Percentiles rank a stretch among this genome's conserved stretches.
Evolutionary conservation across 2,888 invertebrate species (phyloP).

Genomic region (Electrophaes corylata): DNA sequence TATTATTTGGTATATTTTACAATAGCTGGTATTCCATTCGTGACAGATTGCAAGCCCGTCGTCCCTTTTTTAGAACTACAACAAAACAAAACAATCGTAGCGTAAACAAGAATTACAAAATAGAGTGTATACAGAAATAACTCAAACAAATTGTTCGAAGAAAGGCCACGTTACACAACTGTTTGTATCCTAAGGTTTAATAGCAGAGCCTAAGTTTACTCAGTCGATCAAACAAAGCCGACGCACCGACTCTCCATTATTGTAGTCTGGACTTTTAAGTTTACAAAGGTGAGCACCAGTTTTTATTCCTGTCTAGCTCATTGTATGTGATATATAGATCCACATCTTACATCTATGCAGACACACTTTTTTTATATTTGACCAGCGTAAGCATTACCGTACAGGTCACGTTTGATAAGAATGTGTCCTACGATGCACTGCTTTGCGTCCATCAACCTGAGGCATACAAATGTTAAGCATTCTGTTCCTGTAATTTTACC

Average conservation of each 20-base stretch:
- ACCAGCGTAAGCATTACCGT: too few species aligned
- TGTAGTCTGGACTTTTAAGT: constrained; percentile 6
- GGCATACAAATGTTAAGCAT: too few species aligned
- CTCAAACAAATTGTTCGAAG: constrained; percentile 41
- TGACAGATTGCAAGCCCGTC: too few species aligned
- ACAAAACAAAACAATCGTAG: neutral
- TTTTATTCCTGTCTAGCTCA: neutral
- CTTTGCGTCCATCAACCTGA: too few species aligned
- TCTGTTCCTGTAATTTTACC: too few species aligned
- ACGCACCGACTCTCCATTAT: constrained; percentile 23
- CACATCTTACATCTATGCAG: too few species aligned
- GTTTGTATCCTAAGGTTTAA: constrained; percentile 57
- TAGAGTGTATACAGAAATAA: constrained; percentile 23
- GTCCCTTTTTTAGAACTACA: neutral
- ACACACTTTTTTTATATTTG: too few species aligned
- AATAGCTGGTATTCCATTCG: too few species aligned
- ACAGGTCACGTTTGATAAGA: too few species aligned
- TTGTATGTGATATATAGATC: too few species aligned
- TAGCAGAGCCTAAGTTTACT: constrained; percentile 55
- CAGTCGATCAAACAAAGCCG: constrained; percentile 54
- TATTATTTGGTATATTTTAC: too few species aligned
- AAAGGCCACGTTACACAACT: constrained; percentile 44
- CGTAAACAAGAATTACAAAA: constrained; percentile 3
- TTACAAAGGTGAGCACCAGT: constrained; percentile 2
- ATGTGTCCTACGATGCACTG: too few species aligned